phyloP scores from a whole-genome alignment of 2,113 vertebrate genomes.

The Danio rerio region GRCz12tu NC_133195.1:37681001-37681500 shows the following conservation, averaged over 20 bases:
- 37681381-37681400: neutral
- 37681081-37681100: constrained; percentile 87
- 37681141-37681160: neutral
- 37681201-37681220: constrained; percentile 78
- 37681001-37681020: constrained; percentile 83
- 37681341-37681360: neutral
- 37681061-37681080: constrained; percentile 82
- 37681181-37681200: neutral
- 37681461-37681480: neutral
- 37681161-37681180: neutral
- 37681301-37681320: constrained; percentile 88
- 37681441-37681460: neutral
- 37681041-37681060: constrained; percentile 74
- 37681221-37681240: constrained; percentile 84
- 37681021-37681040: constrained; percentile 85
- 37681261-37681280: constrained; percentile 87
- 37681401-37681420: neutral
- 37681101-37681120: constrained; percentile 55
- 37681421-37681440: constrained; percentile 7
- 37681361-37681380: constrained; percentile 10
- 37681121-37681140: neutral
- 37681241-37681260: constrained; percentile 87
- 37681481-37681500: neutral
- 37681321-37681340: constrained; percentile 81
- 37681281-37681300: constrained; percentile 81